Conservation (phyloP, 1,140 invertebrate genomes). For the Platyura marginata region DNA sequence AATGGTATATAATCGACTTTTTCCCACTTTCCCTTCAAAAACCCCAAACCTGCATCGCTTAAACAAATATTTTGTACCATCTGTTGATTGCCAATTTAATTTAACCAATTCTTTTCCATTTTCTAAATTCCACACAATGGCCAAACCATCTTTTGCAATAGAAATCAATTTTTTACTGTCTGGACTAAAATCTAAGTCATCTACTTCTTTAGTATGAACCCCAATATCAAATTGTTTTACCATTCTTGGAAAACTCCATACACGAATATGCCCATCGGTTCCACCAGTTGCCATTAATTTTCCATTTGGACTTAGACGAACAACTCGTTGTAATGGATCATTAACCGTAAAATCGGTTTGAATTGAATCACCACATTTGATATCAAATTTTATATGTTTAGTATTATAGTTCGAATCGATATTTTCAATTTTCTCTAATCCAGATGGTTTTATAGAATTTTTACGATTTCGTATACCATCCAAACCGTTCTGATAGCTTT, state of each 20-base stretch:
- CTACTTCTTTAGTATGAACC: constrained; percentile 66
- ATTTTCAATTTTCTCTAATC: not conserved
- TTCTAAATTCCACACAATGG: constrained; percentile 55
- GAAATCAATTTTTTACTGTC: constrained; percentile 56
- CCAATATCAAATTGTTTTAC: constrained; percentile 44
- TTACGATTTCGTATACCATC: not conserved
- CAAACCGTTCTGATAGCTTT: not conserved
- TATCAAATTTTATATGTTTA: constrained; percentile 36
- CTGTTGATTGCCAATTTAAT: constrained; percentile 52
- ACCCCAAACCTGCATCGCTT: constrained; percentile 62
- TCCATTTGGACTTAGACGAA: constrained; percentile 55
- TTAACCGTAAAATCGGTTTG: constrained; percentile 51
- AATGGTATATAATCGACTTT: constrained; percentile 57
- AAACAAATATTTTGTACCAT: constrained; percentile 59
- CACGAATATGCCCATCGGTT: constrained; percentile 64
- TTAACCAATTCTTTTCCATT: constrained; percentile 32
- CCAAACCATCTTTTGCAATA: constrained; percentile 73
- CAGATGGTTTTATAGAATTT: not conserved
- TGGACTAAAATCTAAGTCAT: constrained; percentile 79
- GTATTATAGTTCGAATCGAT: not conserved
- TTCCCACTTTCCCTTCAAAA: constrained; percentile 41
- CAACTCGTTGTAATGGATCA: constrained; percentile 71
- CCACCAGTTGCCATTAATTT: constrained; percentile 79
- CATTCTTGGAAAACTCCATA: constrained; percentile 79
- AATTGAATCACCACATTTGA: constrained; percentile 53